Evolutionary conservation across 2,888 invertebrate species (phyloP).

Genomic region (Temnothorax ravouxi): DNA sequence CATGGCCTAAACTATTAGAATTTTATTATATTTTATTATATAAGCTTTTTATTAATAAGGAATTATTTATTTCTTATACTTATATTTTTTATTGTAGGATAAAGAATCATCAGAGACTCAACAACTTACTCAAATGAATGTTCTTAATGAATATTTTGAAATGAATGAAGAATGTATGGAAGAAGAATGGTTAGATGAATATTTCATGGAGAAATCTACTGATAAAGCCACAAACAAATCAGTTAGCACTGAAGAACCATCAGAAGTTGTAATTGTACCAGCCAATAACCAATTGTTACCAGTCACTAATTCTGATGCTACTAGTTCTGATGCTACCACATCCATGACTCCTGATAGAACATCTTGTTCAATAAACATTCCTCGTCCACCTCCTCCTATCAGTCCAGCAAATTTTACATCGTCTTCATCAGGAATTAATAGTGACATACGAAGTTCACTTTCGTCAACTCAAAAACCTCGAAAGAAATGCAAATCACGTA

Average conservation of each 20-base stretch:
- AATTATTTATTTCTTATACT: not conserved
- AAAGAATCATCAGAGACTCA: not conserved
- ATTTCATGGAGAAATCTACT: too few relatives aligned
- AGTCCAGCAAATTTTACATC: not conserved
- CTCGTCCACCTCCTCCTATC: not conserved
- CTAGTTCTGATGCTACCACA: not conserved
- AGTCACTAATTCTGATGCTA: not conserved
- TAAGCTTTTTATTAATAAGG: not conserved
- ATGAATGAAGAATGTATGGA: not conserved
- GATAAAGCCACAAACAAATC: too few relatives aligned
- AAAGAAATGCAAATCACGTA: too few relatives aligned
- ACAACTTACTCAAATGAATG: not conserved
- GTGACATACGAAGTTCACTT: not conserved
- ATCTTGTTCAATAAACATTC: not conserved
- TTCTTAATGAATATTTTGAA: not conserved
- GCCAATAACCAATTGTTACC: not conserved
- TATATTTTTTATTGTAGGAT: not conserved
- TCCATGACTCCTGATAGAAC: not conserved
- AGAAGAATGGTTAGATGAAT: not conserved
- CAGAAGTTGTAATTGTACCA: not conserved
- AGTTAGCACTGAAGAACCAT: not conserved
- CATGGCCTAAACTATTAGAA: not conserved
- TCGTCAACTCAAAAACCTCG: too few relatives aligned
- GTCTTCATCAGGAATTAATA: not conserved
- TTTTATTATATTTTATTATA: not conserved